Evolutionary conservation across 2,888 invertebrate species (phyloP), one percentile per base, ranked within the genome.

Genomic region (Ypsolopha scabrella): DNA sequence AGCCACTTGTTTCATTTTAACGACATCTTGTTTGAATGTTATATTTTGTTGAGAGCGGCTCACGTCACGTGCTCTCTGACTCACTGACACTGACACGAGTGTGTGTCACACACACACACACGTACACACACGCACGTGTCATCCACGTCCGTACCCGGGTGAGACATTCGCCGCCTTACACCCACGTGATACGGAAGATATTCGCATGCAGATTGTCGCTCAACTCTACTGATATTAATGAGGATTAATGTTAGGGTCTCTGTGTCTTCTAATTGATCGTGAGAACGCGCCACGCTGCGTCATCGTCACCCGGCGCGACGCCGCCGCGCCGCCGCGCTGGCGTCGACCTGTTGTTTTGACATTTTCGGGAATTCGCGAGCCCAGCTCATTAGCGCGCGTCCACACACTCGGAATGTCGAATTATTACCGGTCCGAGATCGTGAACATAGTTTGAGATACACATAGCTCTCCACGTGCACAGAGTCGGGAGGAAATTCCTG

Each of bases 251-350:
- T n/a, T 14, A 33, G 43, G 6, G 11, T 43, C 33, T 10, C 37
- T 37, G 8, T 37, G 24, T 38, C n/a, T 10, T 39, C 39, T 48
- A 48, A 48, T 48, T 48, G 48, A 41, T 39, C n/a, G 39, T 48
- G 48, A 34, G 48, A 48, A 48, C 35, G 48, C n/a, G 34, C 33
- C 39, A 39, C n/a, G 34, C 33, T 24, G 24, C 7, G 14, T n/a
- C 49, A 14, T 24, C 7, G 14, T n/a, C 49, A 9, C n/a, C 45
- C 33, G 33, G 45, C 33, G 33, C 44, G 44, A 8, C 24, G 24
- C 24, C 24, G 4, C 9, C 37, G 37, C 48, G 48, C 38, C 10
- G 34, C 14, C 11, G 14, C 48, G 44, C 9, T 14, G 11, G 39
- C 39, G 9, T 39, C 39, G 39, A 11, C 10, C 39, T 10, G n/a